Base-by-base conservation (phyloP, 1,140 invertebrate genomes). In the Drosophila insularis region DNA sequence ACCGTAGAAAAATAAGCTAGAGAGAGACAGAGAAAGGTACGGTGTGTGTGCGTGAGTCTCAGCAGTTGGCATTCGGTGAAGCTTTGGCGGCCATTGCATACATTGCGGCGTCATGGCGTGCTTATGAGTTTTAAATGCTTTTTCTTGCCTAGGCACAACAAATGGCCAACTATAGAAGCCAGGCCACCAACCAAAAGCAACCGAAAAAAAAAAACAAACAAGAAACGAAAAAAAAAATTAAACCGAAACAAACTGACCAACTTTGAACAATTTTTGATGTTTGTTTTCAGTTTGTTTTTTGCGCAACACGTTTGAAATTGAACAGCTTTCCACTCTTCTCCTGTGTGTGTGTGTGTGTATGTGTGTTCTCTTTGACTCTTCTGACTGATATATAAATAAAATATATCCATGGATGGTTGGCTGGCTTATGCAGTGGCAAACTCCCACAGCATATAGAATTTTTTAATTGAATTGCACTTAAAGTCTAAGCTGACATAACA, bases 401-500 rank as follows among this genome's bases (percentile, higher is more conserved):
- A 46, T 46, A 50, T 50, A 50, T 56, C 69, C 63, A 54, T 70
- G 56, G 56, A 65, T 72, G 61, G 67, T 65, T 75, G 61, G 67
- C 63, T 86, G 78, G 86, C 78, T 85, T 85, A 86, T 75, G 75
- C 76, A 79, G 62, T 54, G 62, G 69, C 65, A 58, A 66, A 71
- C 69, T 37, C 53, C 13, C 35, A 40, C 62, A 31, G 39, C 59
- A 70, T 40, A 58, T 37, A 68, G 35, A 59, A 74, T 62, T 66
- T 79, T 86, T 78, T 87, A 86, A 87, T 82, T 82, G 79, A 87
- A 86, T 79, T 87, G 79, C 82, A 86, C 79, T 87, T 86, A 79
- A 73, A 75, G 85, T 68, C 79, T 87, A 75, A 86, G 63, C 43
- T 50, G 43, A 50, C 43, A 50, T 50, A 50, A n/a, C 43, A 46